Conservation (phyloP, 1,140 invertebrate genomes). For the Rhopalosiphum padi region DNA sequence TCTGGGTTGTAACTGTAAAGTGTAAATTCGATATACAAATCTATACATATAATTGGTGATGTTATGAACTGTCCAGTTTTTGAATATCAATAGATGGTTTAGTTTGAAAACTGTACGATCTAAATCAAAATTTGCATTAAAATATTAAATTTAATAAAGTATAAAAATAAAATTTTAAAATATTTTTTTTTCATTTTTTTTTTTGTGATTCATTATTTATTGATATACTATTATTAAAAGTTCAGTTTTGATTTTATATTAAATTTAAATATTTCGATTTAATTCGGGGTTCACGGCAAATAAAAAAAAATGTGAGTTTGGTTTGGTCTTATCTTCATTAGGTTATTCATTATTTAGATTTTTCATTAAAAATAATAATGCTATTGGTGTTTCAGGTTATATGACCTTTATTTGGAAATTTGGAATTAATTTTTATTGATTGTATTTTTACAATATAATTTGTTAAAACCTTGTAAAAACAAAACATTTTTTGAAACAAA, state of each 20-base stretch:
- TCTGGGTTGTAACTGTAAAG: constrained; percentile 37
- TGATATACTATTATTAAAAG: not conserved
- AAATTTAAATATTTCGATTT: not conserved
- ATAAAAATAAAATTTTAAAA: not conserved
- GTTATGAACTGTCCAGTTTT: not conserved
- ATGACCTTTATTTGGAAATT: not conserved
- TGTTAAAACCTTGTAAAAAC: too few species aligned
- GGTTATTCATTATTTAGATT: not conserved
- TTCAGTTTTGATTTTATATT: not conserved
- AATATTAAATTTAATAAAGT: not conserved
- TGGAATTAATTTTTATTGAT: not conserved
- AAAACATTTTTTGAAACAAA: too few species aligned
- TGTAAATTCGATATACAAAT: not conserved
- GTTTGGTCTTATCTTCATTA: too few species aligned
- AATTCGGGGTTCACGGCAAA: too few species aligned
- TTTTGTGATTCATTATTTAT: not conserved
- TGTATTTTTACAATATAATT: not conserved
- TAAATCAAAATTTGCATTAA: not conserved
- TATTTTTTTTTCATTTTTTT: not conserved
- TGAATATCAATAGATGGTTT: not conserved
- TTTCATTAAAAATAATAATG: not conserved
- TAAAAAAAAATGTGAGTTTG: too few species aligned
- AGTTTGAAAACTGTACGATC: not conserved
- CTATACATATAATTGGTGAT: not conserved
- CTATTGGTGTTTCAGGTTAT: not conserved